Percentiles rank a stretch among this genome's conserved stretches.
These are phyloP conservation scores for Rhabdomys pumilio DNA, from an alignment of 2,797 vertebrate species.

Conservation along the genomic window DNA sequence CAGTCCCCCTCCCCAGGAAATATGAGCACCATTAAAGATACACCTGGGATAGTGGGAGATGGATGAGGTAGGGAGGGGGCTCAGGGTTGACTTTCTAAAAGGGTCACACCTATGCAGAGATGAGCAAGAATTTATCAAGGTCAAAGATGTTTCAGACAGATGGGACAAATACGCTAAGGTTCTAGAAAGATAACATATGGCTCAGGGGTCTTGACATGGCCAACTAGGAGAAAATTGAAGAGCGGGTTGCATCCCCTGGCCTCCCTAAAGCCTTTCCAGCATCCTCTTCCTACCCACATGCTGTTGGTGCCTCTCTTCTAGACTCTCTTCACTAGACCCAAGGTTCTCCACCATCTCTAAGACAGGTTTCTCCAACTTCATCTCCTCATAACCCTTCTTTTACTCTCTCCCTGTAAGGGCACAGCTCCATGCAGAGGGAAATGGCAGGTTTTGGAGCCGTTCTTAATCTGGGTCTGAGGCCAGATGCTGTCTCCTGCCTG, in stretches of 20 bases:
- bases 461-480: conserved; percentile 7
- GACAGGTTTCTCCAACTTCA: background rate
- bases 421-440: background rate
- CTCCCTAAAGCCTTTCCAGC: background rate
- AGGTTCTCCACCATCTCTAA: background rate
- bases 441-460: background rate
- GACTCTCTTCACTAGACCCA: background rate
- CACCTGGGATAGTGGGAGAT: background rate
- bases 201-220: background rate
- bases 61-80: background rate
- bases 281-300: background rate
- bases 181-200: background rate
- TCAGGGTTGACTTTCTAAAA: conserved; percentile 10
- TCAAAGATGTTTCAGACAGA: background rate
- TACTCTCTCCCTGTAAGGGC: background rate
- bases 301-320: background rate
- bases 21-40: background rate
- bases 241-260: background rate
- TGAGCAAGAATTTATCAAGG: background rate
- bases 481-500: background rate
- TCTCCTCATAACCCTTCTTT: no score
- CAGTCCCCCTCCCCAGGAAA: background rate
- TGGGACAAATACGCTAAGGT: background rate
- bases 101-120: background rate
- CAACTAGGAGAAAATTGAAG: background rate